Evolutionary conservation across 2,113 vertebrate species (phyloP).

Genomic region (Carettochelys insculpta): DNA sequence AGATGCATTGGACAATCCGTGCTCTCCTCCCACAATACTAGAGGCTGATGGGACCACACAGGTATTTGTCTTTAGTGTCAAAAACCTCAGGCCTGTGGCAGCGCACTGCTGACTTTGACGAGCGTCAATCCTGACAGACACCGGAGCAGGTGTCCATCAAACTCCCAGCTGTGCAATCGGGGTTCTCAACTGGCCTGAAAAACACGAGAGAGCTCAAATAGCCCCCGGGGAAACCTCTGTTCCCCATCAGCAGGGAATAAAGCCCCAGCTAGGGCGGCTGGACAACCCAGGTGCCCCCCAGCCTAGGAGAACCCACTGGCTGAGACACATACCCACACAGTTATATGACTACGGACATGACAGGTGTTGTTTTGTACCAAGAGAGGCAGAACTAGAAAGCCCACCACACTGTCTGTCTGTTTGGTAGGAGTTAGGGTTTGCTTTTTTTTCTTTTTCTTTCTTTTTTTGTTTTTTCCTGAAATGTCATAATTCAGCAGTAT

Average conservation of each 20-base stretch:
- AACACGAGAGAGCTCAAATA: not conserved
- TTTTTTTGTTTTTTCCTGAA: slow-evolving; percentile 72
- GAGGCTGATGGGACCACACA: not conserved
- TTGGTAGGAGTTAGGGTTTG: not conserved
- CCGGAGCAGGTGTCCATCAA: no score
- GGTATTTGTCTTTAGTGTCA: not conserved
- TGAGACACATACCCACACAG: not conserved
- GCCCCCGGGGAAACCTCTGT: not conserved
- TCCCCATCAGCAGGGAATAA: not conserved
- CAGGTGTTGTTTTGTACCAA: slow-evolving; percentile 13
- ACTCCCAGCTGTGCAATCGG: not conserved
- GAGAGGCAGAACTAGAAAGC: slow-evolving; percentile 50
- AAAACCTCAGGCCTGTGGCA: not conserved
- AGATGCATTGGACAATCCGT: not conserved
- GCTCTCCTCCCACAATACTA: not conserved
- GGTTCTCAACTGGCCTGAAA: not conserved
- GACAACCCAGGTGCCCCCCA: not conserved
- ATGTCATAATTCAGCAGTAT: slow-evolving; percentile 60
- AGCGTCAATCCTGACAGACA: not conserved
- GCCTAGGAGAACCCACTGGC: not conserved
- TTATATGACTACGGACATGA: slow-evolving; percentile 41
- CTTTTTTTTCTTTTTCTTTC: not conserved
- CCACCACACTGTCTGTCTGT: not conserved
- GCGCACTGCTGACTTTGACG: not conserved
- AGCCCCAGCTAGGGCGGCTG: not conserved